phyloP scores from a whole-genome alignment of 2,888 invertebrate species.

The Melinopterus prodromus region DNA sequence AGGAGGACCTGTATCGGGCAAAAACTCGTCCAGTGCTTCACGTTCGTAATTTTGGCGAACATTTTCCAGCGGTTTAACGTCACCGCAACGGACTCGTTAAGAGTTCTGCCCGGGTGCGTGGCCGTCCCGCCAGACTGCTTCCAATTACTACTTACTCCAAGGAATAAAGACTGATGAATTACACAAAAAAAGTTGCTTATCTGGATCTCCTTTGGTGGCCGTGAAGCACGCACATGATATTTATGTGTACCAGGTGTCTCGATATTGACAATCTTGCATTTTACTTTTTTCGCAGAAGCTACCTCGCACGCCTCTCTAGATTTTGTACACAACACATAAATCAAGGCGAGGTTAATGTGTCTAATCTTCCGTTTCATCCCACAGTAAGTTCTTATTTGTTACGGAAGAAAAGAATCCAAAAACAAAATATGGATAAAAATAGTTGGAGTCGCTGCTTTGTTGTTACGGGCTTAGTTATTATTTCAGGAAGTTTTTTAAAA shows the following conservation, averaged over 20 bases:
- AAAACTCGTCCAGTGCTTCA: conserved; percentile 78
- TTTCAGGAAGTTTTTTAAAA: too few species aligned
- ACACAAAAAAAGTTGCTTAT: conserved; percentile 11
- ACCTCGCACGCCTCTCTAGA: too few species aligned
- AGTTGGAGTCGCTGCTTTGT: too few species aligned
- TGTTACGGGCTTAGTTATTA: too few species aligned
- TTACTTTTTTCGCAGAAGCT: background rate
- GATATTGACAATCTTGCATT: conserved; percentile 9
- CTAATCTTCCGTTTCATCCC: too few species aligned
- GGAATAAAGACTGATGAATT: conserved; percentile 24
- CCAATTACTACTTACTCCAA: conserved; percentile 63
- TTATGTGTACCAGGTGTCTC: conserved; percentile 6
- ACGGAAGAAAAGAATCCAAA: too few species aligned
- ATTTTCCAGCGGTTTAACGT: conserved; percentile 77
- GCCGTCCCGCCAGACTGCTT: conserved; percentile 80
- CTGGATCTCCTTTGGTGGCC: conserved; percentile 7
- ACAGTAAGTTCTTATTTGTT: too few species aligned
- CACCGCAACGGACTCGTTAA: conserved; percentile 63
- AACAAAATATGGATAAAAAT: too few species aligned
- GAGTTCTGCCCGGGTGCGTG: conserved; percentile 73
- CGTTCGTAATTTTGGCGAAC: conserved; percentile 76
- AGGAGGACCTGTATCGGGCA: conserved; percentile 89
- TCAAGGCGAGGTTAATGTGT: too few species aligned
- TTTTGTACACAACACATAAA: too few species aligned
- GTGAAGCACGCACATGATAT: conserved; percentile 16